Evolutionary conservation across 2,888 invertebrate species (phyloP).

Genomic region (Tipula lateralis): DNA sequence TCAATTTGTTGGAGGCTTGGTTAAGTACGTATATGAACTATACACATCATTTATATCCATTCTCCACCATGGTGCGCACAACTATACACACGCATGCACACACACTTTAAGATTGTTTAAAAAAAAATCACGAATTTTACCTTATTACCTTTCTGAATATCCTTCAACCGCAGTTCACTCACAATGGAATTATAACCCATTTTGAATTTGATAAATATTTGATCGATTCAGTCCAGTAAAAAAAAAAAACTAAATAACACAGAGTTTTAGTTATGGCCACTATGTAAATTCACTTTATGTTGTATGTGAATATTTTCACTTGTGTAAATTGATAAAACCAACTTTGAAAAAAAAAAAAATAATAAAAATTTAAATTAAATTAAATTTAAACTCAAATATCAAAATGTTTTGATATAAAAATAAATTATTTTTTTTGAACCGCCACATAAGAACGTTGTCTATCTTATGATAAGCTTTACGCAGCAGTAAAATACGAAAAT

Average conservation of each 20-base stretch:
- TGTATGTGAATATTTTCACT: background rate
- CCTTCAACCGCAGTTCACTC: background rate
- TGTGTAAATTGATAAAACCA: background rate
- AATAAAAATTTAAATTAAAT: background rate
- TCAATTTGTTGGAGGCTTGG: background rate
- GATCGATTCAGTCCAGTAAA: background rate
- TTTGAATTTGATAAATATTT: background rate
- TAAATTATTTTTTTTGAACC: background rate
- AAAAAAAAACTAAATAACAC: background rate
- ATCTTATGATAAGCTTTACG: slow-evolving; percentile 19
- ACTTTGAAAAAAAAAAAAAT: background rate
- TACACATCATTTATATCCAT: too few relatives aligned
- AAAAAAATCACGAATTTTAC: background rate
- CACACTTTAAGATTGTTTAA: background rate
- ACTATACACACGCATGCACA: background rate
- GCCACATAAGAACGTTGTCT: slow-evolving; percentile 11
- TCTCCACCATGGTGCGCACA: background rate
- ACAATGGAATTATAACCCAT: slow-evolving; percentile 5
- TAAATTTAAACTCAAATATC: background rate
- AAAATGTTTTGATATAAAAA: background rate
- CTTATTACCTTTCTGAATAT: slow-evolving; percentile 24
- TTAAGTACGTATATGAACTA: background rate
- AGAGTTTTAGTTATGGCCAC: background rate
- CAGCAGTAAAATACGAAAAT: slow-evolving; percentile 11
- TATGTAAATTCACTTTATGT: background rate